These are phyloP conservation scores for Hyles lineata DNA, from an alignment of 2,888 invertebrate species.

Conservation along the genomic window DNA sequence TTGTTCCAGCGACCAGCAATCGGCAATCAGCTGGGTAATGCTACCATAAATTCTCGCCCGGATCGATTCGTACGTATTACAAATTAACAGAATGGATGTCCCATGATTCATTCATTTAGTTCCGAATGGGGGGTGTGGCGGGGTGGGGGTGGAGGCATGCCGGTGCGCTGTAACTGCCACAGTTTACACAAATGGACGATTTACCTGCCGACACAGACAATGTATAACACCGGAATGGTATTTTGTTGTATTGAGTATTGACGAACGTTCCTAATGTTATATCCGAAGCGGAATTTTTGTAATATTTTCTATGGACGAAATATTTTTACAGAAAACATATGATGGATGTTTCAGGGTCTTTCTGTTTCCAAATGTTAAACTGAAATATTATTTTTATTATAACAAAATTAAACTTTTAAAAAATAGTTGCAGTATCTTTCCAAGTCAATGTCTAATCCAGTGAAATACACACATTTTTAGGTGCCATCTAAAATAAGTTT, in stretches of 20 bases:
- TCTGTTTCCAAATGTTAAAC: too few relatives aligned
- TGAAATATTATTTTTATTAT: too few relatives aligned
- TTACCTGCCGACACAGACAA: slow-evolving; percentile 13
- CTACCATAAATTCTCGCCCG: slow-evolving; percentile 5
- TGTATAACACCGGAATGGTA: slow-evolving; percentile 3
- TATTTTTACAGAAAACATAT: too few relatives aligned
- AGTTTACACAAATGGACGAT: slow-evolving; percentile 33
- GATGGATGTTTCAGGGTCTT: too few relatives aligned
- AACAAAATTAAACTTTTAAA: too few relatives aligned
- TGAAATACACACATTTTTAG: too few relatives aligned
- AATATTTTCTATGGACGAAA: too few relatives aligned
- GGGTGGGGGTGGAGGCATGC: slow-evolving; percentile 32
- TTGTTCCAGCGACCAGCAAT: background rate
- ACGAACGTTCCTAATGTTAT: too few relatives aligned
- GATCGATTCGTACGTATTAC: slow-evolving; percentile 41
- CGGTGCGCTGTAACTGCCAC: slow-evolving; percentile 32
- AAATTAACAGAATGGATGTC: slow-evolving; percentile 47
- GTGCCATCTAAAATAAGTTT: too few relatives aligned
- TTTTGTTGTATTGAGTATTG: background rate
- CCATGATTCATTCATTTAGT: slow-evolving; percentile 68
- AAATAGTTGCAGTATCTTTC: too few relatives aligned
- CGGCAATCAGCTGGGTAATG: background rate
- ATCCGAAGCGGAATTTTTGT: too few relatives aligned
- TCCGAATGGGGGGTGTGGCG: slow-evolving; percentile 40
- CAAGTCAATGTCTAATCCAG: too few relatives aligned